A percentile compares a stretch with the other conserved stretches of the same genome.
Evolutionary conservation across 2,113 vertebrate species (phyloP).

Genomic region (Steatornis caripensis): DNA sequence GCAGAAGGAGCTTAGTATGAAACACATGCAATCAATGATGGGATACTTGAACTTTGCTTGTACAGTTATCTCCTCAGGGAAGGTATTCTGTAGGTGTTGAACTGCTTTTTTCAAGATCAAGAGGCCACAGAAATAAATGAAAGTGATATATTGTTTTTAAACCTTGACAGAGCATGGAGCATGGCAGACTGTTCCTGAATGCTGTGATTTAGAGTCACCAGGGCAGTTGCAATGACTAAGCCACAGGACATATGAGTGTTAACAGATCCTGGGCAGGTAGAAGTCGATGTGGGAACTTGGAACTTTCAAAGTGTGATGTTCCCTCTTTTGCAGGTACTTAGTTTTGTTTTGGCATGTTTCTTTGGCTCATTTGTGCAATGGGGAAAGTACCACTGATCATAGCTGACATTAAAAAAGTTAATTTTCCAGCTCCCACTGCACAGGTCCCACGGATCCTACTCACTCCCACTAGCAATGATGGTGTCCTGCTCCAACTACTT

Average conservation of each 20-base stretch:
- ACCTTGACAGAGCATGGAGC: background rate
- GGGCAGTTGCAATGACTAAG: background rate
- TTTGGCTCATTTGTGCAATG: background rate
- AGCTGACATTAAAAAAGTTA: background rate
- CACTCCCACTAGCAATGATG: background rate
- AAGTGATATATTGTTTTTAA: background rate
- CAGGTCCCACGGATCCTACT: background rate
- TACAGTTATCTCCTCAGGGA: slow-evolving; percentile 56
- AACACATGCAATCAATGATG: slow-evolving; percentile 63
- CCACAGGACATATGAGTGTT: background rate
- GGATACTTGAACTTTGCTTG: slow-evolving; percentile 65
- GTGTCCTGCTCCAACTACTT: background rate
- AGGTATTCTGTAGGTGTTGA: slow-evolving; percentile 43
- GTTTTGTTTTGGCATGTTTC: background rate
- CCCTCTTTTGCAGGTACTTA: background rate
- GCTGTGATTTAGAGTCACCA: background rate
- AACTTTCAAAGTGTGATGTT: background rate
- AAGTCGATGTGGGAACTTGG: background rate
- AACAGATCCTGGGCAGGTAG: background rate
- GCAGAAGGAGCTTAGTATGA: slow-evolving; percentile 59
- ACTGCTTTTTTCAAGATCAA: slow-evolving; percentile 43
- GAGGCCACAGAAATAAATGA: slow-evolving; percentile 50
- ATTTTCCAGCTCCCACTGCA: background rate
- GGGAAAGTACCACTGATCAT: background rate
- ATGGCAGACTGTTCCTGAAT: slow-evolving; percentile 8